phyloP scores from a whole-genome alignment of 2,888 invertebrate species.

The Laspeyria flexula region DNA sequence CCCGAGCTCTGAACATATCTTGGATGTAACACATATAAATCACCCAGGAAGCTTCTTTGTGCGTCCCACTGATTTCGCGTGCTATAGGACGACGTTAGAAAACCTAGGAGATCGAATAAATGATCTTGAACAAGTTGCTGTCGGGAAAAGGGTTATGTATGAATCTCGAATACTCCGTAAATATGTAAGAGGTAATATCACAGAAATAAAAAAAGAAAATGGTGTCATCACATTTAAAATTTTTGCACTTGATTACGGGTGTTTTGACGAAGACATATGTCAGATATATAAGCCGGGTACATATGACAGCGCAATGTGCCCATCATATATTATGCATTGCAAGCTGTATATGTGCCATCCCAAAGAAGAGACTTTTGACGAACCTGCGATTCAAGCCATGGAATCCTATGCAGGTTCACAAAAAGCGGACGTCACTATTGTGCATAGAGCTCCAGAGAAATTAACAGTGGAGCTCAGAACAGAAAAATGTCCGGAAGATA shows the following conservation, averaged over 20 bases:
- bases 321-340: conserved; percentile 29
- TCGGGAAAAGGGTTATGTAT: conserved; percentile 18
- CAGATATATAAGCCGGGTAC: conserved; percentile 6
- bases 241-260: conserved; percentile 36
- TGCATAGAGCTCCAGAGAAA: conserved; percentile 6
- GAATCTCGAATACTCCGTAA: conserved; percentile 17
- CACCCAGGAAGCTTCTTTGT: conserved; percentile 32
- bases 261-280: conserved; percentile 12
- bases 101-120: neutral
- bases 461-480: conserved; percentile 24
- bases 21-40: conserved; percentile 31
- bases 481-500: conserved; percentile 21
- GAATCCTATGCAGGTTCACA: conserved; percentile 13
- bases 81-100: conserved; percentile 17
- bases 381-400: conserved; percentile 27
- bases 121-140: neutral
- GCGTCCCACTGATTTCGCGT: neutral
- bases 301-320: neutral
- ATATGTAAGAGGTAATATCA: conserved; percentile 25
- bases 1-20: conserved; percentile 1
- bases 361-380: conserved; percentile 8
- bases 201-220: neutral
- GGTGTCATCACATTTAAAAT: neutral
- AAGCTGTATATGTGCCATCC: conserved; percentile 27
- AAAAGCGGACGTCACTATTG: conserved; percentile 8